Conservation (phyloP, 2,888 invertebrate genomes). For the Chymomyza amoena region DNA sequence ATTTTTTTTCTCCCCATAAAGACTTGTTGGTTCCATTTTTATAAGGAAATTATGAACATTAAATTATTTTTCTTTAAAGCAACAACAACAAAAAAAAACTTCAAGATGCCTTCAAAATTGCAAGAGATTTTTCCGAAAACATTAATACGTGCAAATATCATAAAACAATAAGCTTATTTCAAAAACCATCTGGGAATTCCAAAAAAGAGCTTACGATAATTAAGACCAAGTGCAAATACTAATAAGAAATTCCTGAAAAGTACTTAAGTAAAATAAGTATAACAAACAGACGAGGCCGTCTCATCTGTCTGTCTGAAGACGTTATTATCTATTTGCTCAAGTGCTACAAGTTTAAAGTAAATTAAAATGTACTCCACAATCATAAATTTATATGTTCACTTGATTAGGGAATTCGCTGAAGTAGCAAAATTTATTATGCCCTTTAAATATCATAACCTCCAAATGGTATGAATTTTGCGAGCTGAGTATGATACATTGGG, state of each 20-base stretch:
- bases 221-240: background rate
- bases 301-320: background rate
- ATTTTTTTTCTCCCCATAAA: too few relatives aligned
- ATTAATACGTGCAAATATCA: too few relatives aligned
- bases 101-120: too few relatives aligned
- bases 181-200: background rate
- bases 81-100: too few relatives aligned
- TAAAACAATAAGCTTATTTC: constrained; percentile 9
- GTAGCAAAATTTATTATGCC: background rate
- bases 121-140: too few relatives aligned
- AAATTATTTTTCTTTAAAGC: too few relatives aligned
- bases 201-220: background rate
- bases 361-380: background rate
- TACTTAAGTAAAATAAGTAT: constrained; percentile 9
- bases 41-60: too few relatives aligned
- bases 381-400: background rate
- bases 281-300: background rate
- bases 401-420: background rate
- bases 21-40: too few relatives aligned
- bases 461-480: background rate
- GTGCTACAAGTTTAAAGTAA: too few relatives aligned
- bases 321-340: background rate
- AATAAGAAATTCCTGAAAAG: constrained; percentile 32
- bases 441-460: background rate
- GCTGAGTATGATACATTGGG: background rate